Evolutionary conservation across 2,888 invertebrate genomes (phyloP).

Genomic region (Lycocerus yunnanus): DNA sequence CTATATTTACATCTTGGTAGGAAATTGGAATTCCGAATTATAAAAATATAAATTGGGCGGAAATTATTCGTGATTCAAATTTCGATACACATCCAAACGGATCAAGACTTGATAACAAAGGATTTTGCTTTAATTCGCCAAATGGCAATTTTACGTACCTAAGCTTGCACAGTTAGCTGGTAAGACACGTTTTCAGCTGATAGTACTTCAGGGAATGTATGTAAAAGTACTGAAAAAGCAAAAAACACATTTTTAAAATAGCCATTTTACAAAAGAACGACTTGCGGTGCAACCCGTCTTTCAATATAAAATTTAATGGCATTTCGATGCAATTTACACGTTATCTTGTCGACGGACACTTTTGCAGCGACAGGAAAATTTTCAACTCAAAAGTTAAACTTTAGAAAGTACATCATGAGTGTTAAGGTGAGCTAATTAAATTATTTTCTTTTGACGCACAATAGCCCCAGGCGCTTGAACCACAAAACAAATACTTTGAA

Average conservation of each 20-base stretch:
- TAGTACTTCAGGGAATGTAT: not conserved
- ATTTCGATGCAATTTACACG: not conserved
- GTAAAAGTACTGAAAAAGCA: not conserved
- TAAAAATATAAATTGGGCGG: not conserved
- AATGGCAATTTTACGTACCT: not conserved
- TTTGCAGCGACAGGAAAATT: not conserved
- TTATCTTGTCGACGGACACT: not conserved
- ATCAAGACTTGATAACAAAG: not conserved
- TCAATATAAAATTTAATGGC: not conserved
- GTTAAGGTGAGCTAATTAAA: not conserved
- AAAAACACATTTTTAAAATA: not conserved
- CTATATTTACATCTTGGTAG: not conserved
- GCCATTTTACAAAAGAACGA: not conserved
- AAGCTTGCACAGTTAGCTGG: not conserved
- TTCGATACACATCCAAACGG: not conserved
- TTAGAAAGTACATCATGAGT: not conserved
- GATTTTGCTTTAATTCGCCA: not conserved
- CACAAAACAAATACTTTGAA: not conserved
- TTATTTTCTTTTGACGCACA: not conserved
- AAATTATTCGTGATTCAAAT: not conserved
- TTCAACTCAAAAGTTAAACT: not conserved
- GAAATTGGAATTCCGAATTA: not conserved
- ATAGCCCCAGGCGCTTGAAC: not conserved
- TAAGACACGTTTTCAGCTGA: not conserved
- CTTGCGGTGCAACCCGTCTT: not conserved